A percentile compares a stretch with the other conserved stretches of the same genome.
These are phyloP conservation scores for Ganaspis sp. DNA, from an alignment of 1,140 invertebrate species.

Conservation along the genomic window DNA sequence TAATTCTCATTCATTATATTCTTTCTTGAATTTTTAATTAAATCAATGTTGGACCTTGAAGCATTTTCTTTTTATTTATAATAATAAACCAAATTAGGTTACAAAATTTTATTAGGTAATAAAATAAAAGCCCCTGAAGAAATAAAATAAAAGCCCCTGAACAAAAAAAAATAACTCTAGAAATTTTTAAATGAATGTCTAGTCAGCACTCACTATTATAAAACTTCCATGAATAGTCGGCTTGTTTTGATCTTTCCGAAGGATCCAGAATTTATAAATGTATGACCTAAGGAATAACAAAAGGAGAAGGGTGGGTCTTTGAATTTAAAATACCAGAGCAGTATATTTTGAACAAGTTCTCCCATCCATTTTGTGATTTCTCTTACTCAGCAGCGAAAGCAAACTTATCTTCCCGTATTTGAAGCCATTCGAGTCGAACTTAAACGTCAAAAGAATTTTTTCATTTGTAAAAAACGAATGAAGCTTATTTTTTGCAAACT, in stretches of 20 bases:
- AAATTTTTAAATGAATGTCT: too few species aligned
- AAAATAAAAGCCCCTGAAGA: too few species aligned
- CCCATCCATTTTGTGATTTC: slow-evolving; percentile 2
- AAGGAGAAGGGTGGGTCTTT: slow-evolving; percentile 36
- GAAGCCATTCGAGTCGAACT: slow-evolving; percentile 11
- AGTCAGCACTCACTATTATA: neutral
- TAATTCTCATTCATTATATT: too few species aligned
- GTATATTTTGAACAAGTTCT: slow-evolving; percentile 62
- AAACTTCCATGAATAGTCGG: slow-evolving; percentile 62
- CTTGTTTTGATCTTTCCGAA: slow-evolving; percentile 63
- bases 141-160: too few species aligned
- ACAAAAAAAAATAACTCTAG: too few species aligned
- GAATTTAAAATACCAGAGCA: slow-evolving; percentile 70
- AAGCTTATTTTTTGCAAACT: neutral
- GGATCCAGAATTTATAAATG: neutral
- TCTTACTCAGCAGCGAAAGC: neutral
- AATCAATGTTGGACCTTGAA: too few species aligned
- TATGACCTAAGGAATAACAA: neutral
- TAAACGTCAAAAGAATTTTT: neutral
- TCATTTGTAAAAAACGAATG: neutral
- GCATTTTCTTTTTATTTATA: too few species aligned
- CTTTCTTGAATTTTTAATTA: too few species aligned
- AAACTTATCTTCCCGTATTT: slow-evolving; percentile 9
- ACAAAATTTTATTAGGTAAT: too few species aligned
- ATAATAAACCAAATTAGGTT: too few species aligned